A percentile compares a stretch with the other conserved stretches of the same genome.
Conservation (phyloP, 92 coral and sea anemone species). For the Blastomussa wellsi region DNA sequence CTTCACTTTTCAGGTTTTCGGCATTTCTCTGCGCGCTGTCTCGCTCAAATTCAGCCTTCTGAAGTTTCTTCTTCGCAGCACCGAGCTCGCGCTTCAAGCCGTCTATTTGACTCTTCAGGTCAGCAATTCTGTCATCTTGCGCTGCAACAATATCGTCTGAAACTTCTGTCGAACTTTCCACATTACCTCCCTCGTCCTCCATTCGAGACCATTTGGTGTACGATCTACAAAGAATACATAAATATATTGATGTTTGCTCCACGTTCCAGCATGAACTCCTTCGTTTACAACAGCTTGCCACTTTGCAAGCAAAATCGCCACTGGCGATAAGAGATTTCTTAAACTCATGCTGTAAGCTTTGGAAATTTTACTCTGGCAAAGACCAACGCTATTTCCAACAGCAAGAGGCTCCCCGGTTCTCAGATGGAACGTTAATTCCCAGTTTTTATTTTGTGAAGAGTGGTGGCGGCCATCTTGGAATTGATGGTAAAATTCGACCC, state of each 20-base stretch:
- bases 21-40: slow-evolving; percentile 83
- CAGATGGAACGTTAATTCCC: background rate
- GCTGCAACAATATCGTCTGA: slow-evolving; percentile 12
- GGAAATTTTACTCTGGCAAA: slow-evolving; percentile 35
- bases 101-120: slow-evolving; percentile 57
- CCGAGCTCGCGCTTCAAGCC: slow-evolving; percentile 64
- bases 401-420: background rate
- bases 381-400: slow-evolving; percentile 18
- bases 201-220: slow-evolving; percentile 31
- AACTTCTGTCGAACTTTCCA: slow-evolving; percentile 24
- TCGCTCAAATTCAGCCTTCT: slow-evolving; percentile 88
- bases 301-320: slow-evolving; percentile 28
- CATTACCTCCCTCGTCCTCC: slow-evolving; percentile 36
- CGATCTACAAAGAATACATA: slow-evolving; percentile 43
- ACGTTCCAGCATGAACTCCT: slow-evolving; percentile 20
- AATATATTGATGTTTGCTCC: slow-evolving; percentile 16
- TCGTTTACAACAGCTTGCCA: slow-evolving; percentile 8
- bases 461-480: slow-evolving; percentile 22
- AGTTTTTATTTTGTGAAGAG: background rate
- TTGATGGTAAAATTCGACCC: slow-evolving; percentile 11
- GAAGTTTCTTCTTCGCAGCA: slow-evolving; percentile 68
- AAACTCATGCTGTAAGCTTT: slow-evolving; percentile 35
- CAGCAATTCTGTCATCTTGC: slow-evolving; percentile 51
- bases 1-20: slow-evolving; percentile 74
- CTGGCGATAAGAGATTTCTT: slow-evolving; percentile 24